Conservation (phyloP, 92 coral and sea anemone species). For the Parazoanthus darwini region DNA sequence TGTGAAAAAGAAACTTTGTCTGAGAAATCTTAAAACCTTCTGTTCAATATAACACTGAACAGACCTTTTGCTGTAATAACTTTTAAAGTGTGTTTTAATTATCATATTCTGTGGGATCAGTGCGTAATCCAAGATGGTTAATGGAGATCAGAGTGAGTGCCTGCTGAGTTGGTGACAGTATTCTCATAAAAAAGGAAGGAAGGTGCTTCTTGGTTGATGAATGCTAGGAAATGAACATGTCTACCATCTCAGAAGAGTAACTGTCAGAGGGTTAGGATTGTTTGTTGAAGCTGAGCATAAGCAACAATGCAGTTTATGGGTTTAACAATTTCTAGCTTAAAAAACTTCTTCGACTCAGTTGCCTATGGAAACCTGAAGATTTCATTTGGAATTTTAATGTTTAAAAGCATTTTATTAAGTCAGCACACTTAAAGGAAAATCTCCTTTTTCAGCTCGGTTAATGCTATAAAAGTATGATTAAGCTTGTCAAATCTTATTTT, state of each 20-base stretch:
- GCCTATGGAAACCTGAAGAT: not conserved
- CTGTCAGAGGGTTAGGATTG: not conserved
- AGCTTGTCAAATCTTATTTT: not conserved
- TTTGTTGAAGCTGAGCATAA: not conserved
- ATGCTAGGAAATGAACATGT: not conserved
- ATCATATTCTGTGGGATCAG: not conserved
- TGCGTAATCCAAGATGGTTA: too few relatives aligned
- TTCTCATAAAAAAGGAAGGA: not conserved
- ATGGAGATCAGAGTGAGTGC: not conserved
- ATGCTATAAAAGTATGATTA: not conserved
- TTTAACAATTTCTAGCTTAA: not conserved
- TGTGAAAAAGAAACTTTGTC: too few relatives aligned
- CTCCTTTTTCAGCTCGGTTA: not conserved
- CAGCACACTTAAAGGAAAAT: not conserved
- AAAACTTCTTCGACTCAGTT: not conserved
- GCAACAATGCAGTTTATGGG: not conserved
- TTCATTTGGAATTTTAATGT: slow-evolving; percentile 21
- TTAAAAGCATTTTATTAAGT: slow-evolving; percentile 19
- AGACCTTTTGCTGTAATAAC: not conserved
- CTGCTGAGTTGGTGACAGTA: not conserved
- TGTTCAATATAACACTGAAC: too few relatives aligned
- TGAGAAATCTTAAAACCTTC: not conserved
- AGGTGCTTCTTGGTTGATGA: not conserved
- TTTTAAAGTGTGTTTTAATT: not conserved
- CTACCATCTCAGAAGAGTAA: too few relatives aligned